Base-by-base conservation (phyloP, 92 coral and sea anemone species). In the Paragorgia papillata region DNA sequence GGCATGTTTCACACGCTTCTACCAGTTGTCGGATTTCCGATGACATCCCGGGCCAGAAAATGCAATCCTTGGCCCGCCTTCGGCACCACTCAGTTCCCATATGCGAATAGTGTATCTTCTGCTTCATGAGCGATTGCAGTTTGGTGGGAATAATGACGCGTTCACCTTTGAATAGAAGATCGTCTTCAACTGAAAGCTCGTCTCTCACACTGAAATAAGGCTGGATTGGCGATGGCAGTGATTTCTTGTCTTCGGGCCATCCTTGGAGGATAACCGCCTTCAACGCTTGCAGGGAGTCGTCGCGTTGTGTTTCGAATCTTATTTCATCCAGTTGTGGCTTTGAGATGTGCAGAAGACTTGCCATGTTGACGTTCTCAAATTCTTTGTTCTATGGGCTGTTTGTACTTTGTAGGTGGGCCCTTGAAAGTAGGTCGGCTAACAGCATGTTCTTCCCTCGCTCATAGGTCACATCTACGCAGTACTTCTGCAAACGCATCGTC, bases 1-100 rank as follows among this genome's bases (percentile, higher is more conserved):
- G 31, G 34, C 76, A 73, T 18, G 85, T 80, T 26, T 71, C 4
- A 37, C 43, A 37, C 43, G 6, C 10, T 37, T 4, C 4, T 37
- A 37, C 10, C 10, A 10, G 4, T 76, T 80, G 75, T 34, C 62
- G 68, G 35, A 85, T 37, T 26, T 73, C 85, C 5, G 13, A 25
- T 22, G 81, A 24, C 85, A 85, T 81, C 29, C 74, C 69, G 25
- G 85, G 89, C 85, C 89, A 85, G 34, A 30, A 85, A 9, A 80
- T 31, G 46, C 85, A 80, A 28, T 71, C 77, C 24, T 82, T 44
- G 10, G 79, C 89, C 73, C 85, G 63, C 49, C 75, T 53, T 12
- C 73, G 39, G 62, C 80, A 59, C 26, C 59, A 44, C 34, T 85
- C 66, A 24, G 66, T 76, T 10, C 85, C 85, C 66, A 85, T 40